A percentile compares a stretch with the other conserved stretches of the same genome.
Conservation (phyloP, 2,888 invertebrate genomes). For the Isotomurus palustris region DNA sequence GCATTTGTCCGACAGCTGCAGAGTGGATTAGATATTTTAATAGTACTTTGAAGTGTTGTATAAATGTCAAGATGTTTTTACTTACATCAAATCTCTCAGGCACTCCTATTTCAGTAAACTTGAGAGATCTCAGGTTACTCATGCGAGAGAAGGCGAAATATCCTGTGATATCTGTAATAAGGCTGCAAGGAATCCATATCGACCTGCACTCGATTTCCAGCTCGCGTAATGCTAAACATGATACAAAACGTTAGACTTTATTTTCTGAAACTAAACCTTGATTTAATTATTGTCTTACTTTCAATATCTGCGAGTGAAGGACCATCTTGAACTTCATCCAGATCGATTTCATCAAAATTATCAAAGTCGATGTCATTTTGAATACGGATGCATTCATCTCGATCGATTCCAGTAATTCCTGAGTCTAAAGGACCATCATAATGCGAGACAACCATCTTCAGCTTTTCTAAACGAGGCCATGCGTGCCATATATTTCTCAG, state of each 20-base stretch:
- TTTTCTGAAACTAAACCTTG: not conserved
- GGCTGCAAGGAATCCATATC: conserved; percentile 29
- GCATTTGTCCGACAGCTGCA: conserved; percentile 27
- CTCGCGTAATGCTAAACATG: conserved; percentile 14
- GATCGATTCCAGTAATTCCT: conserved; percentile 33
- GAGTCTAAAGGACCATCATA: conserved; percentile 37
- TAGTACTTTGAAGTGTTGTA: not conserved
- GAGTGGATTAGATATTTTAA: not conserved
- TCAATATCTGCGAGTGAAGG: conserved; percentile 23
- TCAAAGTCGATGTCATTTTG: not conserved
- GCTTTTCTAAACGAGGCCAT: conserved; percentile 23
- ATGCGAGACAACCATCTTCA: conserved; percentile 28
- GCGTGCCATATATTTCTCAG: conserved; percentile 29
- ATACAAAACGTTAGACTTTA: not conserved
- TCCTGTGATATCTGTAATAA: conserved; percentile 41
- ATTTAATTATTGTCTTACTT: conserved; percentile 2
- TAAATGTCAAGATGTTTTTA: no score
- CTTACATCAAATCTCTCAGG: conserved; percentile 35
- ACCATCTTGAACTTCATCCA: conserved; percentile 16
- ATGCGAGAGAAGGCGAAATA: conserved; percentile 34
- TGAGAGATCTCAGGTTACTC: conserved; percentile 19
- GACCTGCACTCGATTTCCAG: conserved; percentile 30
- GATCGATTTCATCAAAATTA: not conserved
- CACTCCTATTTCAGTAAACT: conserved; percentile 36
- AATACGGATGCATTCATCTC: conserved; percentile 19